phyloP scores from a whole-genome alignment of 2,113 vertebrate species.

The Verasper variegatus region DNA sequence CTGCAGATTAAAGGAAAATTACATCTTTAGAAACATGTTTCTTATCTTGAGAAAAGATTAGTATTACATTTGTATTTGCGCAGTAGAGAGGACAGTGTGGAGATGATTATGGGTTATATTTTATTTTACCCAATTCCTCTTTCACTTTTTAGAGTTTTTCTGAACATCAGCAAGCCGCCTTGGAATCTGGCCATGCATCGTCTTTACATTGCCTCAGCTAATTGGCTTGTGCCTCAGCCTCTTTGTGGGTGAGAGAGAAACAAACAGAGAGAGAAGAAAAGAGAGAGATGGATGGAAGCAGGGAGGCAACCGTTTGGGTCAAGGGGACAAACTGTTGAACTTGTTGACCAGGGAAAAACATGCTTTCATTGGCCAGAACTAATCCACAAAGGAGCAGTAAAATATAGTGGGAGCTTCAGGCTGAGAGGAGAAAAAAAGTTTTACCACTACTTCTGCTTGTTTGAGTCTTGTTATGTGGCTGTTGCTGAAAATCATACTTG shows the following conservation, averaged over 20 bases:
- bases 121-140: background rate
- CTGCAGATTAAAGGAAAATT: constrained; percentile 3
- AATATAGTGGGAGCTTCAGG: constrained; percentile 2
- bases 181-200: constrained; percentile 10
- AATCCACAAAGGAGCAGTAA: constrained; percentile 30
- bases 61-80: background rate
- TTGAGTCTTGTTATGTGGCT: constrained; percentile 31
- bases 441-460: constrained; percentile 1
- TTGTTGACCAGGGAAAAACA: background rate
- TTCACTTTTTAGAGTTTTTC: background rate
- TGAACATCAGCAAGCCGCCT: background rate
- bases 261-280: constrained; percentile 1
- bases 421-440: background rate
- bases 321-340: constrained; percentile 20
- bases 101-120: background rate
- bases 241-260: constrained; percentile 2
- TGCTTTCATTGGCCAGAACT: constrained; percentile 28
- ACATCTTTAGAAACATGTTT: constrained; percentile 12
- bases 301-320: constrained; percentile 33
- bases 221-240: constrained; percentile 1
- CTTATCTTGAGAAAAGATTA: background rate
- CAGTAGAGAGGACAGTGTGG: background rate
- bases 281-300: constrained; percentile 8
- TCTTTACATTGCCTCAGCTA: constrained; percentile 30
- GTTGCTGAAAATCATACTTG: constrained; percentile 26